Evolutionary conservation across 2,797 vertebrate genomes (phyloP), one percentile per base, ranked within the genome.

Genomic region (Sandelia bainsii): DNA sequence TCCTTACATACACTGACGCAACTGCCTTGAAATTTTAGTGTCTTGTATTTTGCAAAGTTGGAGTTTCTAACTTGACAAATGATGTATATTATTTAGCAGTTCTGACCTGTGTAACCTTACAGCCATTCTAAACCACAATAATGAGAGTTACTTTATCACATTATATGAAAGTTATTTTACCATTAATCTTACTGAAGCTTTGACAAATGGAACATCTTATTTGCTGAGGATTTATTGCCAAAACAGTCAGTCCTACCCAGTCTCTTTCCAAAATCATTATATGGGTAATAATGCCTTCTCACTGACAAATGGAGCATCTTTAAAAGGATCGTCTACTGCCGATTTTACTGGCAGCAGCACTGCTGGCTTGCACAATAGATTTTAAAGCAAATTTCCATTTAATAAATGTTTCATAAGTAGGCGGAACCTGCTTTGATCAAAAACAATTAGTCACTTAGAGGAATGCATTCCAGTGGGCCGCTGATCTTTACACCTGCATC

Each of bases 381-480:
- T 64, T 32, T 13, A 25, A 29, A 65, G 50, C 53, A 4, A 37
- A 44, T 75, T 71, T 58, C 45, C 10, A 4, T 62, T 53, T 42
- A 46, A 58, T 39, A 22, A 67, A 49, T 23, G 27, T 37, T 10
- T 52, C 16, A 53, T 8, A 48, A 69, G 5, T 0, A 29, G 59
- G 61, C 2, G 4, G 46, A 11, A 44, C n/a, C 51, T 1, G 29
- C 67, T 77, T 53, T 20, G 58, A 79, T 32, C 23, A 61, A 74
- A 83, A 92, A 81, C 51, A 51, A 74, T 91, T 85, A 87, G 63
- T 87, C 85, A 87, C 57, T 11, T 32, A 5, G 12, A 25, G 71
- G 71, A 85, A 85, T 81, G 79, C 22, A 0, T 56, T 62, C 1
- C 8, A 69, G 72, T 2, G 19, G 51, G 85, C 77, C 51, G 27